These are phyloP conservation scores for Drosophila pseudoananassae DNA, from an alignment of 1,140 invertebrate genomes.

Conservation along the genomic window DNA sequence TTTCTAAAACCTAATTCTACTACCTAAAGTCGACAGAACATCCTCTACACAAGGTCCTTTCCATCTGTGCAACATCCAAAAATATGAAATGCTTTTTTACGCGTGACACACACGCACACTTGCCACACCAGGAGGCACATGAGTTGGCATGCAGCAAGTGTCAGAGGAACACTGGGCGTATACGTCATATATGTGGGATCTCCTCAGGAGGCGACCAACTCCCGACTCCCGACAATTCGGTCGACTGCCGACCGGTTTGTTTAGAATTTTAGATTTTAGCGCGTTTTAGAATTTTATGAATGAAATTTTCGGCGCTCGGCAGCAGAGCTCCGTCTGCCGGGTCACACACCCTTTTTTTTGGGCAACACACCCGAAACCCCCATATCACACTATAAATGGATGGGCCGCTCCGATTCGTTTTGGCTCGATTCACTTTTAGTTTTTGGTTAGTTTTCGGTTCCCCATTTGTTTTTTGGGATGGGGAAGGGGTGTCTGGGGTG, in stretches of 20 bases:
- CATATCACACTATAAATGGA: background rate
- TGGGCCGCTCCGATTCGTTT: slow-evolving; percentile 31
- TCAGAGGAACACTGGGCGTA: slow-evolving; percentile 15
- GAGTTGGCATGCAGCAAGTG: slow-evolving; percentile 19
- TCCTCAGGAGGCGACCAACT: slow-evolving; percentile 18
- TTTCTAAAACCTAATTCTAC: background rate
- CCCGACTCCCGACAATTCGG: slow-evolving; percentile 19
- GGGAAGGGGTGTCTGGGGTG: too few relatives aligned
- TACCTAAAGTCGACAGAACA: background rate
- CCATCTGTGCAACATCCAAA: slow-evolving; percentile 10
- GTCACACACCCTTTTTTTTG: background rate
- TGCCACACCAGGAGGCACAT: background rate
- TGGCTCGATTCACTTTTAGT: slow-evolving; percentile 71
- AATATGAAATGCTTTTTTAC: slow-evolving; percentile 44
- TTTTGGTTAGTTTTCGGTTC: slow-evolving; percentile 76
- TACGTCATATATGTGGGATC: slow-evolving; percentile 12
- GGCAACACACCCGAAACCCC: too few relatives aligned
- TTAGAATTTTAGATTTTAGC: slow-evolving; percentile 83
- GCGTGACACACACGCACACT: slow-evolving; percentile 31
- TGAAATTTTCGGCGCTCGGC: slow-evolving; percentile 71
- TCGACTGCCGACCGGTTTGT: slow-evolving; percentile 55
- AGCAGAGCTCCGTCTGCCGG: slow-evolving; percentile 12
- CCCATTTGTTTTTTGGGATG: slow-evolving; percentile 50
- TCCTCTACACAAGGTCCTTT: background rate
- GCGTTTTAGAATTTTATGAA: slow-evolving; percentile 83